Evolutionary conservation across 2,113 vertebrate species (phyloP), one percentile per base, ranked within the genome.

Genomic region (Amphilophus citrinellus): DNA sequence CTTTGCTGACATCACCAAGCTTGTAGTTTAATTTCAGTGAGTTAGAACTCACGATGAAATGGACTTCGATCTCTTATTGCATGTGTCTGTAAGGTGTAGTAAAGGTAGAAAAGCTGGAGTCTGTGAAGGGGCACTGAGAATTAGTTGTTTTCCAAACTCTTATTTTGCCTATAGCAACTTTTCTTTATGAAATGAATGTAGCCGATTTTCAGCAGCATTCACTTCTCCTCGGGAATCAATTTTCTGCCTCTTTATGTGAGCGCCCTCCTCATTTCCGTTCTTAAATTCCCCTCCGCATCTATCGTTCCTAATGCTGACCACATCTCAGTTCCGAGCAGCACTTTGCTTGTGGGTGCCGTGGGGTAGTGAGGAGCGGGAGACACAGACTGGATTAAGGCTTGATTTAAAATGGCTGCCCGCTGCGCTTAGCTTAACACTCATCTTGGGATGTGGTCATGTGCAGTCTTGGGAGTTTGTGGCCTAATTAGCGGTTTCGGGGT

Each of bases 361-460:
- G 57, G 71, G 73, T 58, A 80, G 83, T 15, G 61, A 76, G 58
- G 87, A 87, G 79, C 80, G 84, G 78, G 79, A 86, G 80, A 88
- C 61, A 56, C 87, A 71, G 77, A 50, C 85, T 88, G 90, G 90
- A 93, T 94, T 94, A 92, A 76, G 71, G 81, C 53, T 85, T 88
- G 90, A 91, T 92, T 91, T 90, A 89, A 91, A 91, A 93, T 91
- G 88, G 79, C 91, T 84, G 65, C 91, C 92, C 24, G 20, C 85
- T 84, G 79, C 82, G 87, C 81, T 92, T 60, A 79, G 86, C 80
- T 86, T 86, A 73, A 75, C 84, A 79, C 84, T 93, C 79, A 79
- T 94, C 83, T 87, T 71, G 57, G 80, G 88, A 89, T 80, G 87
- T 89, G 89, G 89, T 88, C 82, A 63, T 91, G 87, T 86, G 91